Percentiles rank a stretch among this genome's conserved stretches.
phyloP scores from a whole-genome alignment of 2,113 vertebrate genomes.

The Prolemur simus region DNA sequence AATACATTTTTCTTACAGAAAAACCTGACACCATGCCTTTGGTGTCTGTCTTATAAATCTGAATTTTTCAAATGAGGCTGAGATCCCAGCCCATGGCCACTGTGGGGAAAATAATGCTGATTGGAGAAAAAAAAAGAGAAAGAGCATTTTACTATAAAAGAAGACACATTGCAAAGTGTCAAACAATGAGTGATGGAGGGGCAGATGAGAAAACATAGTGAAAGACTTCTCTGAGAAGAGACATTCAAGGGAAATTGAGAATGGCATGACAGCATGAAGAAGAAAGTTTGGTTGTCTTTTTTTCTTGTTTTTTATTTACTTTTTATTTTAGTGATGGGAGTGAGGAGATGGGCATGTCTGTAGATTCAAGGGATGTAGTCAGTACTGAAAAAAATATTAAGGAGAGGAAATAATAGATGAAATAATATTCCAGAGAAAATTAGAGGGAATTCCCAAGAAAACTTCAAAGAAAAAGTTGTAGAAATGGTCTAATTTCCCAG shows the following conservation, averaged over 20 bases:
- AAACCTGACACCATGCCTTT: not conserved
- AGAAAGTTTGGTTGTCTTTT: not conserved
- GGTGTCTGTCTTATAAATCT: not conserved
- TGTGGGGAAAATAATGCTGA: not conserved
- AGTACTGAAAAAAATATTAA: not conserved
- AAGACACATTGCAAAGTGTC: not conserved
- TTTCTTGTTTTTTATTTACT: not conserved
- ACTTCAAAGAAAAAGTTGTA: not conserved
- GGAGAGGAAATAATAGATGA: not conserved
- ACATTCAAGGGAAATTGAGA: not conserved
- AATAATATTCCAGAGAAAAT: not conserved
- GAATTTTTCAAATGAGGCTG: not conserved
- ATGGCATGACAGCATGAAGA: not conserved
- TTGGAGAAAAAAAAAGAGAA: not conserved
- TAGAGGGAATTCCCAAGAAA: not conserved
- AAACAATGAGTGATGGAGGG: not conserved
- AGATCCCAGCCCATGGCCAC: not conserved
- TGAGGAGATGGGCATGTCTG: not conserved
- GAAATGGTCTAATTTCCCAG: not conserved
- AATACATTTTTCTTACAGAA: not conserved
- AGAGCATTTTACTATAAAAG: not conserved
- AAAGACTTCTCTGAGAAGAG: not conserved
- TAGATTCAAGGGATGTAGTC: not conserved
- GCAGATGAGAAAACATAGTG: not conserved
- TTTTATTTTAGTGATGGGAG: not conserved